Percentiles rank a stretch among this genome's conserved stretches.
These are phyloP conservation scores for Puffinus mauretanicus DNA, from an alignment of 2,113 vertebrate genomes.

Conservation along the genomic window DNA sequence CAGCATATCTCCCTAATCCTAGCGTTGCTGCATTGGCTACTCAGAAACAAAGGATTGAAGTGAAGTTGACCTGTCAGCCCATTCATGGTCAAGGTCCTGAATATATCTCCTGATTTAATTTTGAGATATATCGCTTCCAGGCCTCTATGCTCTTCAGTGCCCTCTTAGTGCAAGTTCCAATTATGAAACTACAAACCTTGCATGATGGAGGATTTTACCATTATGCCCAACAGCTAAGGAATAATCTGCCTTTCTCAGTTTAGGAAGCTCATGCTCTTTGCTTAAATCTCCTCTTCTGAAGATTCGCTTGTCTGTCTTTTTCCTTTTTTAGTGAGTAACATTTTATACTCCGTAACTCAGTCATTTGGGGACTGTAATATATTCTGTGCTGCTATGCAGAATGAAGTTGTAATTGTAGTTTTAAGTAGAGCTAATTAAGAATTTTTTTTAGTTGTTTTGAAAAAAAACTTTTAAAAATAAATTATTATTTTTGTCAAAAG, in stretches of 20 bases:
- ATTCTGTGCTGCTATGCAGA: background rate
- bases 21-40: background rate
- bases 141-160: slow-evolving; percentile 15
- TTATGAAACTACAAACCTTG: slow-evolving; percentile 25
- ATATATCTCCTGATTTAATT: slow-evolving; percentile 58
- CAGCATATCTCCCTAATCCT: background rate
- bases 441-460: background rate
- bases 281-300: slow-evolving; percentile 38
- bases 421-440: background rate
- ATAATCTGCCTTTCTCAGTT: slow-evolving; percentile 36
- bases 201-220: slow-evolving; percentile 5
- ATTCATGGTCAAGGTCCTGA: slow-evolving; percentile 30
- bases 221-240: slow-evolving; percentile 35
- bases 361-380: background rate
- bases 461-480: background rate
- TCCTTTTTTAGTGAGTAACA: background rate
- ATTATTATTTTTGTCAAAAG: background rate
- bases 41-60: slow-evolving; percentile 35
- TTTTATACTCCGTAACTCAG: background rate
- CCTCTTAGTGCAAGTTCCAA: slow-evolving; percentile 28
- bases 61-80: slow-evolving; percentile 22
- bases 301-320: background rate
- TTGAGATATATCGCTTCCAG: slow-evolving; percentile 51
- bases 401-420: background rate
- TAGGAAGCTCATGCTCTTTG: slow-evolving; percentile 19